phyloP scores from a whole-genome alignment of 1,140 invertebrate species.

The Akabosia matsudoensis region DNA sequence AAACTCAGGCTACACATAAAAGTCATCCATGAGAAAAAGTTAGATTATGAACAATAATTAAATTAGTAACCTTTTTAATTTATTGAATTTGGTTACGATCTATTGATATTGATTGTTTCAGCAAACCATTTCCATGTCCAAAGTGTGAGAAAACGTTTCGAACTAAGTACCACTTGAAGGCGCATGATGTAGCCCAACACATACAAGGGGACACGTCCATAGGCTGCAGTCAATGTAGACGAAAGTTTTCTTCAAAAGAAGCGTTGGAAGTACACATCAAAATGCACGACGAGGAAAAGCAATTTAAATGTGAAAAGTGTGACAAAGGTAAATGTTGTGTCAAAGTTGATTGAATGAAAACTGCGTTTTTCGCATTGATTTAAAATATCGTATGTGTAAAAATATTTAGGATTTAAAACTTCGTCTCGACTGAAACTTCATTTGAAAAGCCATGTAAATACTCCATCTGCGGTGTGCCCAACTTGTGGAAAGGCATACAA shows the following conservation, averaged over 20 bases:
- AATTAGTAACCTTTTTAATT: too few species aligned
- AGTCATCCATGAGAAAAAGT: conserved; percentile 32
- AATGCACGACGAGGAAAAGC: conserved; percentile 31
- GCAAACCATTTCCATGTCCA: conserved; percentile 29
- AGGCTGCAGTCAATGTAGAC: conserved; percentile 33
- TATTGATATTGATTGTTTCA: neutral
- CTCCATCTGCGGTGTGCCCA: conserved; percentile 29
- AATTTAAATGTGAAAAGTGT: conserved; percentile 25
- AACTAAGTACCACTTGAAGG: conserved; percentile 35
- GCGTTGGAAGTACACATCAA: conserved; percentile 24
- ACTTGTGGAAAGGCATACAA: conserved; percentile 32
- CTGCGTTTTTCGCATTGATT: neutral
- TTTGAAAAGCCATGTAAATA: conserved; percentile 27
- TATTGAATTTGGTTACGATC: neutral
- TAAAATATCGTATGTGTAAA: neutral
- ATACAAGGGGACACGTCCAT: conserved; percentile 26
- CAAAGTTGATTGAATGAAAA: too few species aligned
- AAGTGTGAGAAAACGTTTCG: conserved; percentile 36
- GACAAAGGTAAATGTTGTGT: too few species aligned
- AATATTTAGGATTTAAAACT: conserved; percentile 26
- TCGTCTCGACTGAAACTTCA: conserved; percentile 27
- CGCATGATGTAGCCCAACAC: conserved; percentile 31
- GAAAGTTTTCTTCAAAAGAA: conserved; percentile 28
- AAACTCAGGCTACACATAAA: conserved; percentile 32
- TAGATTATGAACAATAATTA: too few species aligned